A percentile compares a stretch with the other conserved stretches of the same genome.
phyloP scores from a whole-genome alignment of 2,888 invertebrate genomes.

The Omphaloscelis lunosa region DNA sequence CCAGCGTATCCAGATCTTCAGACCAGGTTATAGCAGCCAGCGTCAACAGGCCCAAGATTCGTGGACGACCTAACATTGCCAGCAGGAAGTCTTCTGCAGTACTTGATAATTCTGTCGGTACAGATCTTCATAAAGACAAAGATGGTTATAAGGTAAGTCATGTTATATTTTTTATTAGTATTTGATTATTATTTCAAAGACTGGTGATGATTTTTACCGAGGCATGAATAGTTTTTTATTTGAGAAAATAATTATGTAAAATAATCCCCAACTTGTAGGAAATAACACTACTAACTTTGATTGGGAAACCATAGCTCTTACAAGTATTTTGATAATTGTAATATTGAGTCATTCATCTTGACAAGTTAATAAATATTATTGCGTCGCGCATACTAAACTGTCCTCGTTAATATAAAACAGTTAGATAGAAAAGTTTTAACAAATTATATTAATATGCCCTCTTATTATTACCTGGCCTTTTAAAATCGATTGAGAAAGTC shows the following conservation, averaged over 20 bases:
- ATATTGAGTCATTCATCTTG: background rate
- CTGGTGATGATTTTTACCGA: background rate
- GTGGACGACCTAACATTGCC: conserved; percentile 91
- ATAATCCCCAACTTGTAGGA: background rate
- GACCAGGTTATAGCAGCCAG: conserved; percentile 89
- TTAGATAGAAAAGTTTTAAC: background rate
- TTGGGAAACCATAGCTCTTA: background rate
- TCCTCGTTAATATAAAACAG: background rate
- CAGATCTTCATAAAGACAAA: conserved; percentile 92
- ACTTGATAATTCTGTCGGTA: conserved; percentile 89
- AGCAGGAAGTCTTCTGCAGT: conserved; percentile 90
- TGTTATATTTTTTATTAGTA: background rate
- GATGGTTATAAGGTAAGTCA: conserved; percentile 92
- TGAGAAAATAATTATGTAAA: background rate
- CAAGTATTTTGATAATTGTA: background rate
- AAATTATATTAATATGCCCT: background rate
- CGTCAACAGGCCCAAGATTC: conserved; percentile 92
- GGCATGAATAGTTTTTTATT: background rate
- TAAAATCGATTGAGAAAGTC: conserved; percentile 31
- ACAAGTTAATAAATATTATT: background rate
- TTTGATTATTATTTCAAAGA: too few species aligned
- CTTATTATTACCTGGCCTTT: conserved; percentile 18
- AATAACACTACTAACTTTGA: background rate
- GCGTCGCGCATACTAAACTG: background rate
- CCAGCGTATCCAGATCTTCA: conserved; percentile 91